Percentiles rank a stretch among this genome's conserved stretches.
Conservation (phyloP, 2,113 vertebrate species). For the Microtus oregoni region DNA sequence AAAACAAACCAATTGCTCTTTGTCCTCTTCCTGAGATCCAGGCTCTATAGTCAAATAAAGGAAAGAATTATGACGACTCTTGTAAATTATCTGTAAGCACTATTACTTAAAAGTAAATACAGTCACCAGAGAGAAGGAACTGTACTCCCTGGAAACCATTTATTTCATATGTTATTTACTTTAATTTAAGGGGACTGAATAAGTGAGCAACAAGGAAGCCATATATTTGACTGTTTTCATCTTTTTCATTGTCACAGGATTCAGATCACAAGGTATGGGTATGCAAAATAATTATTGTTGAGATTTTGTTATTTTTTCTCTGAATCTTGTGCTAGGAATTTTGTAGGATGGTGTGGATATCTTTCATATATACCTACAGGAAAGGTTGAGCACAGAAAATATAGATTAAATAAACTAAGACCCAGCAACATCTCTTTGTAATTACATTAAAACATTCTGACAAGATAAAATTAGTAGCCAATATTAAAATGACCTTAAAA, state of each 20-base stretch:
- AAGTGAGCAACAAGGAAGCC: conserved; percentile 62
- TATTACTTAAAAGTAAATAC: conserved; percentile 79
- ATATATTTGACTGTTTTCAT: conserved; percentile 58
- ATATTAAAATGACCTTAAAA: conserved; percentile 84
- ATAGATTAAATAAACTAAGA: conserved; percentile 74
- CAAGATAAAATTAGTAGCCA: conserved; percentile 74
- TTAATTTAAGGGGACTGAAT: conserved; percentile 76
- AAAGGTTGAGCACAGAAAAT: conserved; percentile 63
- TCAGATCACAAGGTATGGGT: conserved; percentile 44
- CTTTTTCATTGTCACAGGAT: conserved; percentile 54
- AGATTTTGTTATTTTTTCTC: conserved; percentile 65
- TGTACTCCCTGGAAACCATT: conserved; percentile 75
- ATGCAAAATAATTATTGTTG: conserved; percentile 61
- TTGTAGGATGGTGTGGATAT: conserved; percentile 44
- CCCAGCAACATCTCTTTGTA: conserved; percentile 69
- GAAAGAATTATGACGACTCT: conserved; percentile 81
- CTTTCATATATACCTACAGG: conserved; percentile 52
- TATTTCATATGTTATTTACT: conserved; percentile 83
- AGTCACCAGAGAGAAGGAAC: conserved; percentile 58
- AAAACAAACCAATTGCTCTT: conserved; percentile 76
- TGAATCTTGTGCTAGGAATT: conserved; percentile 5
- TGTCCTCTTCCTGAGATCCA: conserved; percentile 76
- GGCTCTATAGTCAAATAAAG: conserved; percentile 76
- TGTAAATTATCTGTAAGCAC: conserved; percentile 77
- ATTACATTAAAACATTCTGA: conserved; percentile 80